Evolutionary conservation across 2,113 vertebrate genomes (phyloP).

Genomic region (Dipodomys merriami): DNA sequence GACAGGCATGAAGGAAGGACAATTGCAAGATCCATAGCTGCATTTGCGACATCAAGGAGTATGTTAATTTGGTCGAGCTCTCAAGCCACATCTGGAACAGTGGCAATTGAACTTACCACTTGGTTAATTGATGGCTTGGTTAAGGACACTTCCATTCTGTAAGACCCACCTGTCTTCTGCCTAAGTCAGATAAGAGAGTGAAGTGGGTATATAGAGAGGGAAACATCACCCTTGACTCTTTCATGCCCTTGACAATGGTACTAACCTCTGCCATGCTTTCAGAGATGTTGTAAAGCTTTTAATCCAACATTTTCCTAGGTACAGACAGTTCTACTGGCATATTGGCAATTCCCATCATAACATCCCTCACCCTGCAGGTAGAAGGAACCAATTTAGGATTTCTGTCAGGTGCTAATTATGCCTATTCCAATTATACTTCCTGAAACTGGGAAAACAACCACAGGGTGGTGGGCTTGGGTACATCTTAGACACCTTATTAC

Average conservation of each 20-base stretch:
- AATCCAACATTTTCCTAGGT: neutral
- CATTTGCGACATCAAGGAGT: neutral
- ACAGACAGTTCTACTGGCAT: neutral
- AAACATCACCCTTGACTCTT: neutral
- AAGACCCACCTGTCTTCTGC: neutral
- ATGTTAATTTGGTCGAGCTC: neutral
- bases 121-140: neutral
- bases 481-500: neutral
- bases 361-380: neutral
- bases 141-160: neutral
- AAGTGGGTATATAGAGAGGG: neutral
- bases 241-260: neutral
- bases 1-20: neutral
- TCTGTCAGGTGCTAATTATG: neutral
- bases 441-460: neutral
- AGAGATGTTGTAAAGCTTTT: neutral
- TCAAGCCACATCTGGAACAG: neutral
- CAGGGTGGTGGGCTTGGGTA: neutral
- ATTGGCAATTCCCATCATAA: neutral
- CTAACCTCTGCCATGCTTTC: neutral
- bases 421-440: neutral
- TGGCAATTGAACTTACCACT: neutral
- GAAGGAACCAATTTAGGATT: neutral
- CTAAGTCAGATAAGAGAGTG: neutral
- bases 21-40: neutral